Conservation (phyloP, 1,140 invertebrate genomes). For the Acyrthosiphon pisum region DNA sequence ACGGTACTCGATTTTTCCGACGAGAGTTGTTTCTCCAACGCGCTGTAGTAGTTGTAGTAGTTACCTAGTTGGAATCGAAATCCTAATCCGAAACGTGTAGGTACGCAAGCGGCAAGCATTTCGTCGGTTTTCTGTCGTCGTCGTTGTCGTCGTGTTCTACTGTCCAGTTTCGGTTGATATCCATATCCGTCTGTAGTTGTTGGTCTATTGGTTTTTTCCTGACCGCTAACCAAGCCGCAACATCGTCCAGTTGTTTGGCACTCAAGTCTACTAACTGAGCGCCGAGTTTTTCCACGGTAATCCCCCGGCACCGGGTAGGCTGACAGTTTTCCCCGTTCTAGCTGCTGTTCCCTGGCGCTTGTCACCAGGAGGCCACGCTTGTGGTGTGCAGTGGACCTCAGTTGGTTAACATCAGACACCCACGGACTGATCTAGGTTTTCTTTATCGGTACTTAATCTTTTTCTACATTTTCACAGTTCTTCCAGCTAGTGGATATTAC, state of each 20-base stretch:
- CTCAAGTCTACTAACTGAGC: neutral
- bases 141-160: neutral
- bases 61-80: neutral
- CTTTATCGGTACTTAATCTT: neutral
- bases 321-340: neutral
- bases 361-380: neutral
- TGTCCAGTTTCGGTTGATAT: neutral
- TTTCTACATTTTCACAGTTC: neutral
- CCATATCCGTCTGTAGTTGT: neutral
- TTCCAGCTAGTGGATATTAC: no score
- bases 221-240: neutral
- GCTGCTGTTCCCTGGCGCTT: neutral
- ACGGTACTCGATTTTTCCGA: conserved; percentile 28
- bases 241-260: neutral
- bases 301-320: neutral
- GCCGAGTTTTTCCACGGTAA: conserved; percentile 20
- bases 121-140: neutral
- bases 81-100: neutral
- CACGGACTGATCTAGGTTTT: neutral
- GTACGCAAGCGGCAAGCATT: neutral
- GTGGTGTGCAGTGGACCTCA: neutral
- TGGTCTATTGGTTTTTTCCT: neutral
- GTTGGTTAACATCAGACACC: neutral
- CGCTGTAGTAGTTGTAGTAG: neutral
- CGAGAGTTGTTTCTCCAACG: neutral